A percentile compares a stretch with the other conserved stretches of the same genome.
Evolutionary conservation across 2,113 vertebrate species (phyloP).

Genomic region (Dipodomys stephensi): DNA sequence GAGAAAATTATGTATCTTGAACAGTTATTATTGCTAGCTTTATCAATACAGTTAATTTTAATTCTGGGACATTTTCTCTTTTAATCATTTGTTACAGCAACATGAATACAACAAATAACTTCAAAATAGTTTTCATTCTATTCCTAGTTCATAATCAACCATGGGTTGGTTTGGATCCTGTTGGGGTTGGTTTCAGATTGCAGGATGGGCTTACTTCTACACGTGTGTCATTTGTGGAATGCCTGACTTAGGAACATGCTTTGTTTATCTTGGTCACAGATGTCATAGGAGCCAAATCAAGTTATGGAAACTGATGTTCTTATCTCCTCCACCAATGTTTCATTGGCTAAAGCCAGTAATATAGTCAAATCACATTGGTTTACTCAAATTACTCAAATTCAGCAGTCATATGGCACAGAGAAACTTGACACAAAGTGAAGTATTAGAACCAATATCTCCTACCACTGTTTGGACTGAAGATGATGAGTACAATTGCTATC

Average conservation of each 20-base stretch:
- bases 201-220: background rate
- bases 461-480: background rate
- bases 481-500: background rate
- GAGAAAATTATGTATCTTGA: background rate
- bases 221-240: background rate
- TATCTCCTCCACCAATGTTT: background rate
- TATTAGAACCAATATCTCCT: slow-evolving; percentile 30
- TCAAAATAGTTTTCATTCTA: background rate
- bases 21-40: background rate
- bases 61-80: background rate
- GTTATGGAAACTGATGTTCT: background rate
- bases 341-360: background rate
- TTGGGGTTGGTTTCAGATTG: background rate
- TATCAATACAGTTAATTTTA: slow-evolving; percentile 37
- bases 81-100: background rate
- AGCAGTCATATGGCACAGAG: slow-evolving; percentile 7
- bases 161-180: background rate
- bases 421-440: background rate
- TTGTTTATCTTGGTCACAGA: background rate
- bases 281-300: background rate
- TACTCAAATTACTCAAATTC: slow-evolving; percentile 1
- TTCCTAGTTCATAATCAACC: slow-evolving; percentile 24
- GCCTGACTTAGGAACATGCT: background rate
- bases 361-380: background rate
- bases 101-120: background rate